Conservation (phyloP, 2,888 invertebrate species). For the Lepidocyrtoides sp. region DNA sequence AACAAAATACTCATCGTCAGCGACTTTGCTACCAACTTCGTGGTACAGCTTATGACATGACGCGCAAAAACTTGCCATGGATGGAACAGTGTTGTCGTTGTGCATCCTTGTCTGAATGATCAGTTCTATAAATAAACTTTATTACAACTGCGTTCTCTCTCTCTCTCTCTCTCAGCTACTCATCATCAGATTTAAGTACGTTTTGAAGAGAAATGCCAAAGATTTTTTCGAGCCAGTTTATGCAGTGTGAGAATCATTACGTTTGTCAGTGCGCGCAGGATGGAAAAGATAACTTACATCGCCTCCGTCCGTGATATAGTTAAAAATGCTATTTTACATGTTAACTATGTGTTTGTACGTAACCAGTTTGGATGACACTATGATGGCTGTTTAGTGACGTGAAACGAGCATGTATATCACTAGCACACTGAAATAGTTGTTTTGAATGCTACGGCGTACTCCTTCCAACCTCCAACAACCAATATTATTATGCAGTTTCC, state of each 20-base stretch:
- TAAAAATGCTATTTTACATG: neutral
- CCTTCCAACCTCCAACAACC: constrained; percentile 2
- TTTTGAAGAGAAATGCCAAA: constrained; percentile 29
- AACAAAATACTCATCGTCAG: neutral
- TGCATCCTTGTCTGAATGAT: constrained; percentile 32
- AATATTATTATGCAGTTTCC: neutral
- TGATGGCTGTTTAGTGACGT: constrained; percentile 48
- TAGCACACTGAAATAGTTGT: constrained; percentile 30
- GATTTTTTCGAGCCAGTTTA: constrained; percentile 14
- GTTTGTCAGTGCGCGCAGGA: neutral
- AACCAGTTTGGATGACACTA: constrained; percentile 52
- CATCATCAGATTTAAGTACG: neutral
- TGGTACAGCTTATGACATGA: neutral
- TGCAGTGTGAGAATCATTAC: neutral
- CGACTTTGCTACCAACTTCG: no score
- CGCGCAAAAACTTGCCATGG: neutral
- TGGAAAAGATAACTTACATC: neutral
- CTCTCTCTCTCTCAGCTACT: neutral
- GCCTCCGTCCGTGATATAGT: neutral
- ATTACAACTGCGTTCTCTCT: neutral
- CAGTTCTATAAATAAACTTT: constrained; percentile 68
- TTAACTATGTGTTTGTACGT: constrained; percentile 1
- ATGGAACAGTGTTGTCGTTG: neutral
- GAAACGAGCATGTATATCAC: constrained; percentile 20
- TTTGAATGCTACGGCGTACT: neutral